phyloP scores from a whole-genome alignment of 2,797 vertebrate genomes.

The Falco berigora region DNA sequence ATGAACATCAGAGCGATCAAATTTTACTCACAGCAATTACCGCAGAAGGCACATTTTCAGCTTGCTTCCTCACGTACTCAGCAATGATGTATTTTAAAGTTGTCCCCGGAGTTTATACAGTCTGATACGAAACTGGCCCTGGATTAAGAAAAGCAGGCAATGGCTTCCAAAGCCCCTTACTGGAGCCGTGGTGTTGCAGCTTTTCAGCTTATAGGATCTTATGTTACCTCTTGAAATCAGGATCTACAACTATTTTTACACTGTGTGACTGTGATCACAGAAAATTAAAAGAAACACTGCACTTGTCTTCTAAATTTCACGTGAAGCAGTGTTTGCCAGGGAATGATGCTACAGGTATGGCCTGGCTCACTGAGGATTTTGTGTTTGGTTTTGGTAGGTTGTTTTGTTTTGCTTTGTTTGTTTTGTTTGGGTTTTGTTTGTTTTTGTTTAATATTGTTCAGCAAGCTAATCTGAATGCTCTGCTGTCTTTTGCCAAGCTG shows the following conservation, averaged over 20 bases:
- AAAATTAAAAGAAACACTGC: neutral
- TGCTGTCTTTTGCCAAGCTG: neutral
- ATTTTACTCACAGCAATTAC: conserved; percentile 53
- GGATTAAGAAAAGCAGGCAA: neutral
- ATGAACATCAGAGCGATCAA: conserved; percentile 59
- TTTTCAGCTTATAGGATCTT: conserved; percentile 29
- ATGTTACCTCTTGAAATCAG: conserved; percentile 18
- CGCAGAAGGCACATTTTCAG: conserved; percentile 47
- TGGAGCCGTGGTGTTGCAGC: conserved; percentile 25
- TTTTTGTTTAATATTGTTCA: neutral
- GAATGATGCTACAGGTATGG: neutral
- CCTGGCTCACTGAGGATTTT: neutral
- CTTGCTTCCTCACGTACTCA: conserved; percentile 40
- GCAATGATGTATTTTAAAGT: conserved; percentile 16
- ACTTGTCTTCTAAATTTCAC: neutral
- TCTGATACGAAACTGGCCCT: neutral
- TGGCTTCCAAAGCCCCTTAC: conserved; percentile 8
- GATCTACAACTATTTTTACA: neutral
- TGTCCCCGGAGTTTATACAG: neutral
- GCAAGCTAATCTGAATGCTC: neutral
- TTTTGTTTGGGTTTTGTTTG: too few species aligned
- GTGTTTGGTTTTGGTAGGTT: too few species aligned
- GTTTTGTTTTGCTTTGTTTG: neutral
- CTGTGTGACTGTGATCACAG: neutral
- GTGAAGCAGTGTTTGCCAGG: neutral